A percentile compares a stretch with the other conserved stretches of the same genome.
phyloP scores from a whole-genome alignment of 2,888 invertebrate genomes.

The Linyphia triangularis region DNA sequence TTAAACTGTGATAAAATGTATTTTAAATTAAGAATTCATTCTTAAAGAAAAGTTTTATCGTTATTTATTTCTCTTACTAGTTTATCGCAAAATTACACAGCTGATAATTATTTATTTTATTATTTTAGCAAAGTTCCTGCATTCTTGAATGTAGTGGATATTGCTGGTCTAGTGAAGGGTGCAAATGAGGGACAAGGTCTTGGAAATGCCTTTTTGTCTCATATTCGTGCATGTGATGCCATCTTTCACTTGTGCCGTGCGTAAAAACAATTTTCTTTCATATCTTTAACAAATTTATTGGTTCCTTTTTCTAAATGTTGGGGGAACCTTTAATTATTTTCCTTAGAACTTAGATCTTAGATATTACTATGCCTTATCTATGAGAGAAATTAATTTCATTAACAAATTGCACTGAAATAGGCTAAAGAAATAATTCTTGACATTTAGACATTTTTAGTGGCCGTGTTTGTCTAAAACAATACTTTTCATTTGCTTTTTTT shows the following conservation, averaged over 20 bases:
- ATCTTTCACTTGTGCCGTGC: slow-evolving; percentile 97
- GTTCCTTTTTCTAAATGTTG: not conserved
- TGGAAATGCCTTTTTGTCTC: slow-evolving; percentile 98
- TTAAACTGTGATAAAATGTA: too few relatives aligned
- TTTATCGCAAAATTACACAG: not conserved
- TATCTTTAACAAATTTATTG: not conserved
- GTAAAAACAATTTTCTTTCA: slow-evolving; percentile 80
- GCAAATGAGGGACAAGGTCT: slow-evolving; percentile 98
- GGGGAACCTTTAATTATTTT: not conserved
- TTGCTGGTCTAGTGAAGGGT: slow-evolving; percentile 98
- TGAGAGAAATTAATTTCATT: too few relatives aligned
- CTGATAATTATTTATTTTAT: not conserved
- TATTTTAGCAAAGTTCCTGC: slow-evolving; percentile 96
- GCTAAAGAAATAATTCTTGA: too few relatives aligned
- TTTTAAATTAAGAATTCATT: not conserved
- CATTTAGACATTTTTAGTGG: too few relatives aligned
- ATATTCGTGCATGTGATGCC: slow-evolving; percentile 98
- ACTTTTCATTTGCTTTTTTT: too few relatives aligned
- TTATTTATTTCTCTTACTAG: not conserved
- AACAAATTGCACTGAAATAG: too few relatives aligned
- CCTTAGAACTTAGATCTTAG: not conserved
- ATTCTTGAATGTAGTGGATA: slow-evolving; percentile 97
- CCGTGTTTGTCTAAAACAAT: too few relatives aligned
- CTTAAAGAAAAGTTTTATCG: too few relatives aligned
- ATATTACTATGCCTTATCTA: not conserved